Base-by-base conservation (phyloP, 2,797 vertebrate genomes). In the Carduelis carduelis region DNA sequence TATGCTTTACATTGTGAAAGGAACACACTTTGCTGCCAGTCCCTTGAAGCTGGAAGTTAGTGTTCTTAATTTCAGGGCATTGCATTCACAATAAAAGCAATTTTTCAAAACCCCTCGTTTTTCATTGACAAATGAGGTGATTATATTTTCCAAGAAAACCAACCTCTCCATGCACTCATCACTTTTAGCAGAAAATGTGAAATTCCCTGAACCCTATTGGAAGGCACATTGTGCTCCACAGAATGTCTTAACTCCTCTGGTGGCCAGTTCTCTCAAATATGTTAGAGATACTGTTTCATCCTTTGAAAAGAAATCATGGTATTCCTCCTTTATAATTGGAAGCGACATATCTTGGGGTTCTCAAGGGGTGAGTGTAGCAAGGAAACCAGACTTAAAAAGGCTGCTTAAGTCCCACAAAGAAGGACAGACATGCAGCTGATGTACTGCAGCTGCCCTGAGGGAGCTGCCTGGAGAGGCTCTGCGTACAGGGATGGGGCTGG, bases 1-100 rank as follows among this genome's bases (percentile, higher is more conserved):
- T 93, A 32, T 72, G 56, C 53, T 91, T 94, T 41, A 85, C 61
- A 28, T n/a, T 79, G 59, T 57, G 69, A 83, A 95, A 93, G 64
- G 37, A 83, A 18, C 76, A 88, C 6, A 28, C 46, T 94, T 91
- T 61, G 27, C 59, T 87, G 44, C 60, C 32, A 75, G 34, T 79
- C 21, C 83, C 26, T 75, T 49, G 8, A 78, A 72, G 70, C 6
- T 69, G 34, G 11, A 28, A 75, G 81, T 39, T 28, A 83, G 18
- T 53, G 56, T 53, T 88, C 80, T 75, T 47, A 56, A 88, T 96
- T 89, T 90, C 59, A 91, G 44, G 37, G 34, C 66, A 61, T 46
- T 47, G 44, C 19, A 37, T 47, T 81, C 77, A 90, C 24, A 82
- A 57, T 16, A 80, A 78, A 83, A 21, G 53, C 47, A 53, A 13